phyloP scores from a whole-genome alignment of 2,797 vertebrate species.

The Syndactyla subalaris region DNA sequence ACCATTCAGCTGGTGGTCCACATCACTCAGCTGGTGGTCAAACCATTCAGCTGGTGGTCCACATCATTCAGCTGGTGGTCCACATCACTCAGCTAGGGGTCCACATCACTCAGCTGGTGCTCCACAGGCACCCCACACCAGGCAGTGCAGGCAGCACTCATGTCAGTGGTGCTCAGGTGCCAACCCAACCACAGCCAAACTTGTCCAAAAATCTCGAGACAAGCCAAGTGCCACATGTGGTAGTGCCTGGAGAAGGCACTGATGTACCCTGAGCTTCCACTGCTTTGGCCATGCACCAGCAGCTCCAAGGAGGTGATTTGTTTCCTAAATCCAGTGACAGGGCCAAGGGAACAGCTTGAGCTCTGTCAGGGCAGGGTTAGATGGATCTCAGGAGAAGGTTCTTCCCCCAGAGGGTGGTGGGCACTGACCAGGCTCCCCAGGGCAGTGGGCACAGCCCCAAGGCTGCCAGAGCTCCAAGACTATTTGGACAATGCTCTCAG shows the following conservation, averaged over 20 bases:
- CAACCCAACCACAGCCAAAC: neutral
- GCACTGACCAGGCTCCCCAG: neutral
- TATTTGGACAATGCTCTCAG: fast-evolving
- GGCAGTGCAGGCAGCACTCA: neutral
- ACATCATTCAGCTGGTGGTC: too few relatives aligned
- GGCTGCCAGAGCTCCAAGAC: neutral
- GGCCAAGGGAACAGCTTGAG: neutral
- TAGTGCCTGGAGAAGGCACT: neutral
- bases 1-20: fast-evolving
- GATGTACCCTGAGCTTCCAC: neutral
- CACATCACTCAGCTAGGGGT: fast-evolving
- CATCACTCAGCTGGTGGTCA: too few relatives aligned
- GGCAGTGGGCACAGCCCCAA: neutral
- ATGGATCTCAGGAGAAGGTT: fast-evolving
- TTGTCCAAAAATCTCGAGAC: neutral
- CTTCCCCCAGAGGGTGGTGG: neutral
- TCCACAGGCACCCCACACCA: neutral
- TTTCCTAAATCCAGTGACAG: neutral
- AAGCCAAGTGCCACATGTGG: neutral
- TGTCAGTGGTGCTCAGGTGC: fast-evolving
- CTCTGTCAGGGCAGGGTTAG: fast-evolving
- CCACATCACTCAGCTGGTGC: fast-evolving
- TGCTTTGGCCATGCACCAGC: neutral
- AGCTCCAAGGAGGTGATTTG: neutral
- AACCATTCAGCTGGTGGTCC: neutral